A percentile compares a stretch with the other conserved stretches of the same genome.
These are phyloP conservation scores for Zeuzera pyrina DNA, from an alignment of 2,888 invertebrate genomes.

Conservation along the genomic window DNA sequence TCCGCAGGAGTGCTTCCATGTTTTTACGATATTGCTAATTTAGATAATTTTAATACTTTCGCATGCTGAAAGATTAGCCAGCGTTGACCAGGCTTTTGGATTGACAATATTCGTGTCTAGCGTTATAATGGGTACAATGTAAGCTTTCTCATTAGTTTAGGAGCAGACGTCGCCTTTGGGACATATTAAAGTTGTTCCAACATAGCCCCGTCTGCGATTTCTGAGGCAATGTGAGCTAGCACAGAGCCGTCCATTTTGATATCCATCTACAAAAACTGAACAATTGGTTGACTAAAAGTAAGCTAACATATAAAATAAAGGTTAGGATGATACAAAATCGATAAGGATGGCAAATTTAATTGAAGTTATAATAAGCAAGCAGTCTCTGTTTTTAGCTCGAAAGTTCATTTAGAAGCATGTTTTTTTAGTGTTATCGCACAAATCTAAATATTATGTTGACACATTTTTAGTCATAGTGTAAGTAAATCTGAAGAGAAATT, in stretches of 20 bases:
- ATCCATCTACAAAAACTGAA: constrained; percentile 12
- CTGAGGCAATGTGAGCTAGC: constrained; percentile 27
- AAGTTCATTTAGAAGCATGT: too few relatives aligned
- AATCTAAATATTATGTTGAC: too few relatives aligned
- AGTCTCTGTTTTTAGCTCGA: too few relatives aligned
- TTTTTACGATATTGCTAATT: constrained; percentile 61
- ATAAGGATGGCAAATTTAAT: too few relatives aligned
- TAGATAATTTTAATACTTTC: constrained; percentile 52
- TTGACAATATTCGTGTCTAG: constrained; percentile 44
- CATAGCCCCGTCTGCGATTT: constrained; percentile 5
- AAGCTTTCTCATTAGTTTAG: constrained; percentile 4
- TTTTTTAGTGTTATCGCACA: too few relatives aligned
- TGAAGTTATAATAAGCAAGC: too few relatives aligned
- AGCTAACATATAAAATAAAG: too few relatives aligned
- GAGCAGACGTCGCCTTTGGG: constrained; percentile 2
- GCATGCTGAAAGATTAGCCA: constrained; percentile 31
- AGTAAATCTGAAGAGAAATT: too few relatives aligned
- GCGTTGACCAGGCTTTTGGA: constrained; percentile 41
- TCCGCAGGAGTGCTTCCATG: constrained; percentile 71
- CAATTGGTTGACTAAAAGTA: background rate
- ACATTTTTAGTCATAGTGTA: too few relatives aligned
- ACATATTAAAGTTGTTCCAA: background rate
- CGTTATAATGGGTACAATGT: constrained; percentile 15
- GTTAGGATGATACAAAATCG: too few relatives aligned
- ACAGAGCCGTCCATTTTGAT: constrained; percentile 34